Percentiles rank a stretch among this genome's conserved stretches.
Conservation (phyloP, 2,888 invertebrate species). For the Agapostemon virescens region DNA sequence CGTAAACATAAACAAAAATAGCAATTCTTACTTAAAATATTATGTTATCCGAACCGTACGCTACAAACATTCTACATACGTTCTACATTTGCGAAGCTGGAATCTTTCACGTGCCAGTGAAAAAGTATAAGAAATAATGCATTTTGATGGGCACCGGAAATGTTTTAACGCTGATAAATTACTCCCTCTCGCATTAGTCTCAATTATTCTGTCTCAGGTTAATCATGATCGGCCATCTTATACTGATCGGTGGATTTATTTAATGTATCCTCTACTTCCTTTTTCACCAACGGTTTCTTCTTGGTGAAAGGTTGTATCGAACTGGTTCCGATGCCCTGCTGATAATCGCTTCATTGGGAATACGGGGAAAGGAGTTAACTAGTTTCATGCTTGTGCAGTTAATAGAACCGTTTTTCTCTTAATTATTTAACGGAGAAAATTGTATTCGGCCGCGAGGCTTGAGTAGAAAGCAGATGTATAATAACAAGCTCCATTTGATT, state of each 20-base stretch:
- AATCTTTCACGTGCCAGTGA: background rate
- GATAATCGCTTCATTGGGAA: slow-evolving; percentile 6
- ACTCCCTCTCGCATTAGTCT: background rate
- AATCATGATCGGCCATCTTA: background rate
- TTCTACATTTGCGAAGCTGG: background rate
- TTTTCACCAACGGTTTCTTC: background rate
- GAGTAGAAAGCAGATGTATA: background rate
- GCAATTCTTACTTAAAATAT: background rate
- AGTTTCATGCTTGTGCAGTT: background rate
- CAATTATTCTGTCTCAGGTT: background rate
- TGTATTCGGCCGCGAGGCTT: background rate
- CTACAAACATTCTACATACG: background rate
- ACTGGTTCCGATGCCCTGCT: background rate
- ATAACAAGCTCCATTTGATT: background rate
- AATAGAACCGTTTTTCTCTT: background rate
- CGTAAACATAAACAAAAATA: background rate
- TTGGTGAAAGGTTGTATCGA: slow-evolving; percentile 4
- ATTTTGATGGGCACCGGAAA: background rate
- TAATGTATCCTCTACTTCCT: background rate
- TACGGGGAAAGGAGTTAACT: background rate
- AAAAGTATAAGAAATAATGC: background rate
- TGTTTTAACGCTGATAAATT: background rate
- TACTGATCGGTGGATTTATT: background rate
- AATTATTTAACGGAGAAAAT: slow-evolving; percentile 1
- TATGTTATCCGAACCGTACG: background rate